A percentile compares a stretch with the other conserved stretches of the same genome.
Conservation (phyloP, 2,113 vertebrate genomes). For the Candoia aspera region DNA sequence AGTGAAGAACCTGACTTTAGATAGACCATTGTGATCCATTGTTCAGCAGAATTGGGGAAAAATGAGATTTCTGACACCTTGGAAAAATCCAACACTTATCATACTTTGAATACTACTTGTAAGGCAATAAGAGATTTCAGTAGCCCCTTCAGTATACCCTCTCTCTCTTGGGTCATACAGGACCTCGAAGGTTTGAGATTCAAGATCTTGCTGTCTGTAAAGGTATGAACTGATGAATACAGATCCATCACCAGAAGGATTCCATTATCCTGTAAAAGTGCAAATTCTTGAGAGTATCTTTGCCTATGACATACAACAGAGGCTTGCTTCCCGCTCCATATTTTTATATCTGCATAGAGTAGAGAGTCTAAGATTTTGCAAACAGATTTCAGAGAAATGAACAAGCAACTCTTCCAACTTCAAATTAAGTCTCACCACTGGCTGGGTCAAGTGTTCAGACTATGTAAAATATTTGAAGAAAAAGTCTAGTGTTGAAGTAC, state of each 20-base stretch:
- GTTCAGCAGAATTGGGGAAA: neutral
- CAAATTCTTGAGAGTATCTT: too few species aligned
- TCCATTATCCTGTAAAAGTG: neutral
- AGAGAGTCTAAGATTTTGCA: too few species aligned
- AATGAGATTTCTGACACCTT: slow-evolving; percentile 32
- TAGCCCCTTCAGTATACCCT: neutral
- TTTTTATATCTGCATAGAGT: too few species aligned
- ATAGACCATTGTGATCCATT: slow-evolving; percentile 50
- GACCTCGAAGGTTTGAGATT: neutral
- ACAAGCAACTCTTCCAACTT: too few species aligned
- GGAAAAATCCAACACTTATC: slow-evolving; percentile 52
- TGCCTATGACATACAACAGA: too few species aligned
- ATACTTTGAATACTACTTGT: slow-evolving; percentile 33
- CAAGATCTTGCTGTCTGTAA: neutral
- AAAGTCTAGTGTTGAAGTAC: too few species aligned
- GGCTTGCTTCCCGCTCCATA: too few species aligned
- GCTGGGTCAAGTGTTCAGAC: too few species aligned
- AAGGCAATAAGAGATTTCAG: slow-evolving; percentile 40
- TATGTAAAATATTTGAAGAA: too few species aligned
- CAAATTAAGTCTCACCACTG: too few species aligned
- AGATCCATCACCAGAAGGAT: neutral
- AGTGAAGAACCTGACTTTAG: slow-evolving; percentile 42
- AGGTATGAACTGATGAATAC: neutral
- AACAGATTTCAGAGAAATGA: too few species aligned
- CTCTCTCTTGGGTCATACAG: neutral